Conservation (phyloP, 2,113 vertebrate genomes). For the Cygnus atratus region DNA sequence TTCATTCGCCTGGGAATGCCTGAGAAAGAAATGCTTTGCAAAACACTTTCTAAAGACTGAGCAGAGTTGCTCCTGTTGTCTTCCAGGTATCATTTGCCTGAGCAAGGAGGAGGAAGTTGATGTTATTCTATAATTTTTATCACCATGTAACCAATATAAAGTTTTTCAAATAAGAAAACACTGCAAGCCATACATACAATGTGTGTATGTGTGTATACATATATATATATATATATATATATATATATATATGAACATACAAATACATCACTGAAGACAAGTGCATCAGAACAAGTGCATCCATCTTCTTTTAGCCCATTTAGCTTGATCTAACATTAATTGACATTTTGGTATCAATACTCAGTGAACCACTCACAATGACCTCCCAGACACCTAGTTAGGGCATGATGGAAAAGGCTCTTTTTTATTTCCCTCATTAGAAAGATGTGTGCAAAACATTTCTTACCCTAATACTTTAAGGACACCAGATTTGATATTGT, state of each 20-base stretch:
- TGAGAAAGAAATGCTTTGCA: not conserved
- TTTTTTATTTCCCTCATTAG: slow-evolving; percentile 1
- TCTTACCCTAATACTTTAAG: not conserved
- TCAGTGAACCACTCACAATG: not conserved
- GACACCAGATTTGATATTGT: not conserved
- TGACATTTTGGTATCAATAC: not conserved
- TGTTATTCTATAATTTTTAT: not conserved
- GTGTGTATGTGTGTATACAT: no score
- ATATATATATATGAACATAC: not conserved
- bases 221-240: no score
- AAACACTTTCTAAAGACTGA: not conserved
- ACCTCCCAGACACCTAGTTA: slow-evolving; percentile 1
- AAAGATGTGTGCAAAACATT: slow-evolving; percentile 13
- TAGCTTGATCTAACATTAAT: not conserved
- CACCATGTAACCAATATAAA: not conserved
- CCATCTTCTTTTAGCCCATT: not conserved
- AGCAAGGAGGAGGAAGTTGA: not conserved
- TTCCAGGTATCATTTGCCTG: not conserved
- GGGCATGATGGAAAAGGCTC: not conserved
- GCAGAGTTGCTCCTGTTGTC: not conserved
- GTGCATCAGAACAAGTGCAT: not conserved
- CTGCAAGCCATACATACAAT: no score
- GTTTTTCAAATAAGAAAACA: not conserved
- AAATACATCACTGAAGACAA: not conserved
- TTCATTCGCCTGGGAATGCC: not conserved